Conservation (phyloP, 2,113 vertebrate genomes). For the Sinocyclocheilus rhinocerous region DNA sequence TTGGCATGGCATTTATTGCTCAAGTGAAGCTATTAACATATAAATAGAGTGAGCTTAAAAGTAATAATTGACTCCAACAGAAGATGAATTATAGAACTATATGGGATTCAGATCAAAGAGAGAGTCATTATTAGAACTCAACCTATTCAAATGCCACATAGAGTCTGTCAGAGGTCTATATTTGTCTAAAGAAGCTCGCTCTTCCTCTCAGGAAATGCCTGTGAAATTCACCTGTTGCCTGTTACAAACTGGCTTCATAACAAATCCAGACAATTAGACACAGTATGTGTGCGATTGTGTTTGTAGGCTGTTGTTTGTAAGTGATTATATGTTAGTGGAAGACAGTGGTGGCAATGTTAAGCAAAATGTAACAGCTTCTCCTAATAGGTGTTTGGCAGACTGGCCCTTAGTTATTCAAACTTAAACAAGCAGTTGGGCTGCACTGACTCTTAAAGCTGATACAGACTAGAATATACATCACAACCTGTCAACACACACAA, state of each 20-base stretch:
- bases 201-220: conserved; percentile 42
- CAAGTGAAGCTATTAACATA: background rate
- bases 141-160: conserved; percentile 10
- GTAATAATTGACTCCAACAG: background rate
- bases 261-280: background rate
- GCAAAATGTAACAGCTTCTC: background rate
- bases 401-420: background rate
- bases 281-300: too few species aligned
- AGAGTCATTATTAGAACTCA: background rate
- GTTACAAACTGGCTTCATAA: conserved; percentile 33
- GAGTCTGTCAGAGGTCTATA: conserved; percentile 28
- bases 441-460: background rate
- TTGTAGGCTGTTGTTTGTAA: background rate
- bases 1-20: background rate
- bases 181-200: conserved; percentile 20
- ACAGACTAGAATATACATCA: conserved; percentile 5
- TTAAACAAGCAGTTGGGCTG: background rate
- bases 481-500: conserved; percentile 40
- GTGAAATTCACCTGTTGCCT: conserved; percentile 54
- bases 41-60: background rate
- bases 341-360: background rate
- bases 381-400: too few species aligned
- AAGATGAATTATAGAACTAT: background rate
- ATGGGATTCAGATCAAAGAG: conserved; percentile 1
- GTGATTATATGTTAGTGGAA: too few species aligned